These are phyloP conservation scores for Drosophila dives DNA, from an alignment of 2,888 invertebrate genomes.

Conservation along the genomic window DNA sequence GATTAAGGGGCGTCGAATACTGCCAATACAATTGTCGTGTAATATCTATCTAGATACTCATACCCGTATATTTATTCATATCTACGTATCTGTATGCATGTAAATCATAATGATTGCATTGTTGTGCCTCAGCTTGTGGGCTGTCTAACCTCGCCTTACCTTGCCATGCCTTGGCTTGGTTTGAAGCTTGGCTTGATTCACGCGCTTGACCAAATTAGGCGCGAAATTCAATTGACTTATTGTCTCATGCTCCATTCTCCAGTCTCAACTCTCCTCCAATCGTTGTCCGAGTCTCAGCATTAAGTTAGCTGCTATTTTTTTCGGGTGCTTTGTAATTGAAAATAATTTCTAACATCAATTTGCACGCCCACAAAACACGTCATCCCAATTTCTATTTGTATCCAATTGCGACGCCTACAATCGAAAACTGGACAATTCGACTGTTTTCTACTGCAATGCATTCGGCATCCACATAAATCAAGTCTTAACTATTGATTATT, in stretches of 20 bases:
- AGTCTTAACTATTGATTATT: constrained; percentile 17
- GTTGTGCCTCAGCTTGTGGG: constrained; percentile 48
- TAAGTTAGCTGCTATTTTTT: constrained; percentile 15
- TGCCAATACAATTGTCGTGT: constrained; percentile 25
- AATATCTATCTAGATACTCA: constrained; percentile 33
- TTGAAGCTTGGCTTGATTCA: constrained; percentile 49
- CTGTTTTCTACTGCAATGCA: constrained; percentile 16
- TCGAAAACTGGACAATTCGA: constrained; percentile 5
- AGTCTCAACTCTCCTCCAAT: background rate
- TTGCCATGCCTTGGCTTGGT: background rate
- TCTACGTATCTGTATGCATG: constrained; percentile 8
- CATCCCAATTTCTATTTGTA: constrained; percentile 16
- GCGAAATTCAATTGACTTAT: constrained; percentile 71
- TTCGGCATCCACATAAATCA: constrained; percentile 10
- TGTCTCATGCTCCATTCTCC: constrained; percentile 28
- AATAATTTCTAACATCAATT: constrained; percentile 48
- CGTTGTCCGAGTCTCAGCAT: constrained; percentile 1
- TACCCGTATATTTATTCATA: constrained; percentile 3
- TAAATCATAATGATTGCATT: constrained; percentile 40
- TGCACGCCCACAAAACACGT: constrained; percentile 30
- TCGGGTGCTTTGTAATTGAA: constrained; percentile 41
- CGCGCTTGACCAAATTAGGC: constrained; percentile 68
- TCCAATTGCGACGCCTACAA: constrained; percentile 21
- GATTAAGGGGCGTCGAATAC: constrained; percentile 31
- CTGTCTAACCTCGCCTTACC: constrained; percentile 12